Evolutionary conservation across 2,113 vertebrate genomes (phyloP).

Genomic region (Grus americana): DNA sequence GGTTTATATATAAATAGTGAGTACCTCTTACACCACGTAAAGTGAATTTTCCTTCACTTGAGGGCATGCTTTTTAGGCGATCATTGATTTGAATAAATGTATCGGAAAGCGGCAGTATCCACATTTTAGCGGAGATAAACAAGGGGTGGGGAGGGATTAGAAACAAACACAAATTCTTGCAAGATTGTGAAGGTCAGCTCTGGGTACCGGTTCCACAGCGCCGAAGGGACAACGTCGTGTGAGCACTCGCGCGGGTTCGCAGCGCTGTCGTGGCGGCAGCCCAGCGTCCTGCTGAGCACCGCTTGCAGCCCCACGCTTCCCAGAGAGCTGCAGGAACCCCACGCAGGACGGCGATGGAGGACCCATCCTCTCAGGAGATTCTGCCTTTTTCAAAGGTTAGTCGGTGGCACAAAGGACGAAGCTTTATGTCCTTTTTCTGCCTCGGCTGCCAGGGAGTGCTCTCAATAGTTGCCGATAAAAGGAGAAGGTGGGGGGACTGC

Average conservation of each 20-base stretch:
- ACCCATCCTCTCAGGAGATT: not conserved
- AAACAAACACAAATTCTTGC: not conserved
- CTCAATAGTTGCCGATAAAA: not conserved
- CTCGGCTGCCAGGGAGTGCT: not conserved
- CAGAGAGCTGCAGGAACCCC: not conserved
- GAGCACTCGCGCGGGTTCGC: rapidly evolving
- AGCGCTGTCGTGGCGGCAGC: not conserved
- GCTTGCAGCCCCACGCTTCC: not conserved
- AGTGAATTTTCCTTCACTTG: not conserved
- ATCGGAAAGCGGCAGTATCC: not conserved
- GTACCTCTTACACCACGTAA: not conserved
- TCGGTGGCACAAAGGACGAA: not conserved
- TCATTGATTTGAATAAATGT: not conserved
- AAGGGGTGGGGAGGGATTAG: not conserved
- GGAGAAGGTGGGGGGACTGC: not conserved
- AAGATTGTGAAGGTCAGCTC: not conserved
- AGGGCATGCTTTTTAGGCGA: not conserved
- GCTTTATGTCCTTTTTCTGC: not conserved
- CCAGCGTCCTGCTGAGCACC: not conserved
- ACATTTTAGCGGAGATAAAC: not conserved
- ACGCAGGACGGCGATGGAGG: not conserved
- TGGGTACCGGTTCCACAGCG: rapidly evolving
- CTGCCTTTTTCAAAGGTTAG: not conserved
- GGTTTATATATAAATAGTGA: not conserved
- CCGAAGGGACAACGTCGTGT: not conserved